Conservation (phyloP, 92 coral and sea anemone genomes). For the Bergia puertoricense region DNA sequence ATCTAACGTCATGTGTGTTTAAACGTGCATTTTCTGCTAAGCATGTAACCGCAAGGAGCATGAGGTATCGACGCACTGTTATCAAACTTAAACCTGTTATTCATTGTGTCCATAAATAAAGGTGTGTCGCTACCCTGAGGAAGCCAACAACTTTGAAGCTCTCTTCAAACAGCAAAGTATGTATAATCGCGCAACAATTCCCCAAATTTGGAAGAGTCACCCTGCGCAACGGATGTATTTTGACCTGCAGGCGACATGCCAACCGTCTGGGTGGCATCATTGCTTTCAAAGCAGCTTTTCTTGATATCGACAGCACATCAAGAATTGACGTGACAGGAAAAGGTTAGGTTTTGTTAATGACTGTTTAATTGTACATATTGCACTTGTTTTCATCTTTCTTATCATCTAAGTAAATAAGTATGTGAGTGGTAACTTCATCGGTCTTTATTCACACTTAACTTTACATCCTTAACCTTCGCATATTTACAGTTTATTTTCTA, state of each 20-base stretch:
- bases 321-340: conserved; percentile 45
- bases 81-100: not conserved
- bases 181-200: conserved; percentile 56
- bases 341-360: conserved; percentile 32
- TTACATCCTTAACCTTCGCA: not conserved
- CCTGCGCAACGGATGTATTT: conserved; percentile 47
- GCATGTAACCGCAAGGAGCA: not conserved
- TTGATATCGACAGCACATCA: conserved; percentile 62
- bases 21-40: not conserved
- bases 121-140: conserved; percentile 3
- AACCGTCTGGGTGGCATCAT: conserved; percentile 59
- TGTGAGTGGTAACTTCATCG: no score
- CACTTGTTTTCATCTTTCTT: not conserved
- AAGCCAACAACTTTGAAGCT: not conserved
- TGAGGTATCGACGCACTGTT: no score
- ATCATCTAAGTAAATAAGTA: not conserved
- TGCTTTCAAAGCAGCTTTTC: conserved; percentile 56
- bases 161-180: not conserved
- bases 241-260: conserved; percentile 47
- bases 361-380: no score
- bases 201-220: conserved; percentile 49
- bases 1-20: no score
- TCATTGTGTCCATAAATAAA: not conserved
- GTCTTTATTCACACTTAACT: no score
- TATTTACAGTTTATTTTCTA: not conserved